Evolutionary conservation across 1,140 invertebrate species (phyloP), one percentile per base, ranked within the genome.

Genomic region (Octopus sinensis): DNA sequence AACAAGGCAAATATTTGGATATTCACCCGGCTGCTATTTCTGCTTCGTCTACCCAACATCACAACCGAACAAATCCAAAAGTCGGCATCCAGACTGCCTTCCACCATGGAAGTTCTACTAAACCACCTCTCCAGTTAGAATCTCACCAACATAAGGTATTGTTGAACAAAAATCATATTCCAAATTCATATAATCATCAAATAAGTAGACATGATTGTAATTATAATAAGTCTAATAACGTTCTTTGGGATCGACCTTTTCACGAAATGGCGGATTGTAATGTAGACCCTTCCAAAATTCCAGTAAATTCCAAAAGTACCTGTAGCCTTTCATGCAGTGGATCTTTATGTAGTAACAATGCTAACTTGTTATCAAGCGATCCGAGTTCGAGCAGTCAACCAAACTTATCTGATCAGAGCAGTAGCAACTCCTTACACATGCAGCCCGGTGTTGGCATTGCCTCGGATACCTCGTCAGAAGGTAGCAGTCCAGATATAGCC

Each of bases 241-340:
- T 23, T 73, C 6, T 17, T 73, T 73, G 6, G 68, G 13, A 23
- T 73, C 17, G 30, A 73, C 30, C 30, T 73, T 23, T 5, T n/a
- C 17, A 73, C 13, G 68, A 73, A 73, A n/a, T n/a, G 17, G 13
- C 4, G 13, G 76, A 77, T 6, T 13, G 52, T 53, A 77, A 52
- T 9, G 23, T 77, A 6, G 52, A 77, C 13, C 76, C 17, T 43
- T 77, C 17, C 2, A 77, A 77, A 17, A 43, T 43, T 51, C 76
- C 23, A 77, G 76, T 43, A 43, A 77, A 51, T 77, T 77, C 76
- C 17, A 51, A 51, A 4, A 77, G 76, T 43, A n/a, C 68, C 5
- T 77, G 23, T 17, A 53, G 76, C 52, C 23, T 77, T 7, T 77
- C 76, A 52, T 77, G 52, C 43, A 77, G 76, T 53, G 76, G 76